A percentile compares a stretch with the other conserved stretches of the same genome.
Evolutionary conservation across 1,140 invertebrate species (phyloP).

Genomic region (Batillaria attramentaria): DNA sequence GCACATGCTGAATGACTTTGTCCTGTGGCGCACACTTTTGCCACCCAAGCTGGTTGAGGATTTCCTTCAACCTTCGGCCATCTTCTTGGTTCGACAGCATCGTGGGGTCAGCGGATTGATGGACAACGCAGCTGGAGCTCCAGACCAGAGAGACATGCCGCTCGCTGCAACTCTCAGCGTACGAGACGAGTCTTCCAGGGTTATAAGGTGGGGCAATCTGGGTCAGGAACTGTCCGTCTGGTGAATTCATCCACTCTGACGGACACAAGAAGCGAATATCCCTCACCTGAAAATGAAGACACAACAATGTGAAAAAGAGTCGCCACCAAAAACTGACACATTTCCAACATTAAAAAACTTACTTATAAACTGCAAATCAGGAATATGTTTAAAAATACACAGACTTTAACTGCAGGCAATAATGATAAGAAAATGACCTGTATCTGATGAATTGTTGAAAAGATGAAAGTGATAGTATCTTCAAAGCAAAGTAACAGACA

Average conservation of each 20-base stretch:
- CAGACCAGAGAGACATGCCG: conserved; percentile 34
- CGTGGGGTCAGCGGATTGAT: conserved; percentile 26
- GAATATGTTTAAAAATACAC: too few species aligned
- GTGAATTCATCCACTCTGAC: conserved; percentile 5
- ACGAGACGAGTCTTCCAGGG: conserved; percentile 31
- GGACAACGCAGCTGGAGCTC: conserved; percentile 41
- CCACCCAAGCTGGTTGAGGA: conserved; percentile 16
- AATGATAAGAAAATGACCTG: too few species aligned
- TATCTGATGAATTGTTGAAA: too few species aligned
- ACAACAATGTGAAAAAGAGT: background rate
- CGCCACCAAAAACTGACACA: background rate
- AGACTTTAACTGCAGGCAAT: too few species aligned
- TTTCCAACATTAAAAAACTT: too few species aligned
- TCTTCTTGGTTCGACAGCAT: background rate
- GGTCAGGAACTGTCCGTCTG: background rate
- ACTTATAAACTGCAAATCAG: too few species aligned
- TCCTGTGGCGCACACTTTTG: conserved; percentile 20
- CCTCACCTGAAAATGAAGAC: conserved; percentile 2
- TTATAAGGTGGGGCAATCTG: conserved; percentile 17
- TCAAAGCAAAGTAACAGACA: too few species aligned
- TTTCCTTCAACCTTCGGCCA: background rate
- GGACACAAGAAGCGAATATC: conserved; percentile 46
- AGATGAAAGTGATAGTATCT: too few species aligned
- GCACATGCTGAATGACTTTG: conserved; percentile 37
- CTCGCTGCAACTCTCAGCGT: conserved; percentile 21